These are phyloP conservation scores for Aleiodes testaceus DNA, from an alignment of 2,888 invertebrate genomes.

Conservation along the genomic window DNA sequence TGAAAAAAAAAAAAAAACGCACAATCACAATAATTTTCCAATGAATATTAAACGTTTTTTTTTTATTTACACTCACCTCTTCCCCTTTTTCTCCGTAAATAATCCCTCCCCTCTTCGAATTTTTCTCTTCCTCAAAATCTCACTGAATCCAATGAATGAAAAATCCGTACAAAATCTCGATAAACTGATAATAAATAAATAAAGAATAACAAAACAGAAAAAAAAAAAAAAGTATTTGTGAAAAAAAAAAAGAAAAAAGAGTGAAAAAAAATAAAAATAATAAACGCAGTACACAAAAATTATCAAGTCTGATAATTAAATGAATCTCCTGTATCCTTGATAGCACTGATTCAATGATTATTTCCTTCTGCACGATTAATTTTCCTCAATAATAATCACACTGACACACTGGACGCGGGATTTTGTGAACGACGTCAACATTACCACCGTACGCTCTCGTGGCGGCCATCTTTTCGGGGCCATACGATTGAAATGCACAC, in stretches of 20 bases:
- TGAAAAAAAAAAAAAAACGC: no score
- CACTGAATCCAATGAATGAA: no score
- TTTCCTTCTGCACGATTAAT: conserved; percentile 31
- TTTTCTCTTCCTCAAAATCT: no score
- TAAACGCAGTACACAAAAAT: not conserved
- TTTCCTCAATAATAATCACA: conserved; percentile 56
- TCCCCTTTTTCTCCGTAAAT: no score
- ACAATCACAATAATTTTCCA: no score
- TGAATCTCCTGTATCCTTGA: not conserved
- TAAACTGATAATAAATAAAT: not conserved
- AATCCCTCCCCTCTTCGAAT: no score
- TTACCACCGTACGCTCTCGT: conserved; percentile 70
- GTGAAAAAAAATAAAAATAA: no score
- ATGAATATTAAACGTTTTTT: no score
- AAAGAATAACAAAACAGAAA: not conserved
- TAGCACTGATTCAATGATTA: not conserved
- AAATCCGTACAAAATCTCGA: no score
- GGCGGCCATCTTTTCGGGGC: conserved; percentile 70
- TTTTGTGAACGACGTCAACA: conserved; percentile 68
- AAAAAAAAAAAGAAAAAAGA: no score
- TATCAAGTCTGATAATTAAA: not conserved
- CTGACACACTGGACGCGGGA: conserved; percentile 64
- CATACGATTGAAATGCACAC: conserved; percentile 51
- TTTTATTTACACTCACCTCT: no score
- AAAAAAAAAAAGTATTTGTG: not conserved